These are phyloP conservation scores for Rostratula benghalensis DNA, from an alignment of 2,113 vertebrate genomes.

Conservation along the genomic window DNA sequence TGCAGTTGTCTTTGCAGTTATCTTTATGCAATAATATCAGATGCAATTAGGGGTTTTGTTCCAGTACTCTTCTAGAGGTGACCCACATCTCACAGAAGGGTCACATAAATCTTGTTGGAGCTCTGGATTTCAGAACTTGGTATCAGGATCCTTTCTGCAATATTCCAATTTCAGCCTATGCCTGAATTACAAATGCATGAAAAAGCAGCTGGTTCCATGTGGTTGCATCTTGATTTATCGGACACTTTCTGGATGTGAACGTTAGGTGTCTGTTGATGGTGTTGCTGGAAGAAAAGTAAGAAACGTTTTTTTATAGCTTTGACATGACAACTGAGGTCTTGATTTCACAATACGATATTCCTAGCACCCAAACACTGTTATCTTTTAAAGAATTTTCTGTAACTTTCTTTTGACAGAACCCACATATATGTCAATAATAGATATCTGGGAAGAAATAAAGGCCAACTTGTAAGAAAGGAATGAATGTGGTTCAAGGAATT, in stretches of 20 bases:
- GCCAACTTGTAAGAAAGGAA: not conserved
- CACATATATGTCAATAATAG: not conserved
- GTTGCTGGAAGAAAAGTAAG: not conserved
- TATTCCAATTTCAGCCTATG: not conserved
- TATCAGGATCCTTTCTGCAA: not conserved
- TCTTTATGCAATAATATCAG: not conserved
- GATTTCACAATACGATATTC: not conserved
- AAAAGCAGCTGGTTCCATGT: not conserved
- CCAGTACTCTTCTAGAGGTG: not conserved
- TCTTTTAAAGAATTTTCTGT: not conserved
- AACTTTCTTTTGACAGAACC: not conserved
- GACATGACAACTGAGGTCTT: not conserved
- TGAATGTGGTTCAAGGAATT: not conserved
- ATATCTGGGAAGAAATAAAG: not conserved
- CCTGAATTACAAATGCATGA: not conserved
- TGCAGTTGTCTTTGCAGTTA: not conserved
- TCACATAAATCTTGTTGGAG: not conserved
- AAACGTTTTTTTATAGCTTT: not conserved
- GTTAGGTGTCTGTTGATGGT: not conserved
- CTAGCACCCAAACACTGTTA: not conserved
- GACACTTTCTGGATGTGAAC: not conserved
- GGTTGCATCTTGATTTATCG: not conserved
- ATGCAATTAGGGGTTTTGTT: not conserved
- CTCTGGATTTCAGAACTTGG: not conserved
- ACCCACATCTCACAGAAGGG: not conserved